phyloP scores from a whole-genome alignment of 1,140 invertebrate species.

The Thaumetopoea pityocampa region DNA sequence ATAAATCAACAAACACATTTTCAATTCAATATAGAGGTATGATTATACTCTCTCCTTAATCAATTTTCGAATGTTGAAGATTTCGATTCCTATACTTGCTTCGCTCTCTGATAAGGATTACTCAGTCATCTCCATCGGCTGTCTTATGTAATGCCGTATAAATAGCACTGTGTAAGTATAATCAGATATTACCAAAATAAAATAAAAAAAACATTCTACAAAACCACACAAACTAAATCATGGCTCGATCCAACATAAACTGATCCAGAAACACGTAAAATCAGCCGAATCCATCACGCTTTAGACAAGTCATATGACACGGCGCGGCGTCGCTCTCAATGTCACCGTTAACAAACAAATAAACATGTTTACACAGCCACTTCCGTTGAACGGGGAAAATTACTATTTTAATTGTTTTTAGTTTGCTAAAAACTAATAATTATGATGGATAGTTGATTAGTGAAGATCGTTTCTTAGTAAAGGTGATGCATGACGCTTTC shows the following conservation, averaged over 20 bases:
- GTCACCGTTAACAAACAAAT: conserved; percentile 38
- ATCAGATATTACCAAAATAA: too few species aligned
- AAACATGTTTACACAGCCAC: conserved; percentile 4
- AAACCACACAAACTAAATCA: conserved; percentile 1
- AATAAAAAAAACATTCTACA: neutral
- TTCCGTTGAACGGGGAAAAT: conserved; percentile 18
- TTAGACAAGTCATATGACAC: conserved; percentile 44
- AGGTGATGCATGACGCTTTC: too few species aligned
- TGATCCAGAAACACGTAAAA: conserved; percentile 21
- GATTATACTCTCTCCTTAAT: too few species aligned
- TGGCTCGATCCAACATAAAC: conserved; percentile 23
- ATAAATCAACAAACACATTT: too few species aligned
- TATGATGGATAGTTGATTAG: too few species aligned
- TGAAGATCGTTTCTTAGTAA: too few species aligned
- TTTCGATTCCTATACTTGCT: conserved; percentile 9
- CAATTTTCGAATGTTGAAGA: too few species aligned
- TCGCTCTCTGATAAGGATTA: conserved; percentile 1
- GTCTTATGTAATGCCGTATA: too few species aligned
- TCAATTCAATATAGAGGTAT: too few species aligned
- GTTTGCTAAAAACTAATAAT: neutral
- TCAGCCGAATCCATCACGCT: conserved; percentile 43
- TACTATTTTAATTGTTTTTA: conserved; percentile 2
- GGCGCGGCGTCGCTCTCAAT: conserved; percentile 23
- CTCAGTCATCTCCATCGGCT: too few species aligned
- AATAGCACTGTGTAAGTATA: too few species aligned